Percentiles rank a stretch among this genome's conserved stretches.
These are phyloP conservation scores for Megalops cyprinoides DNA, from an alignment of 2,797 vertebrate genomes.

Conservation along the genomic window DNA sequence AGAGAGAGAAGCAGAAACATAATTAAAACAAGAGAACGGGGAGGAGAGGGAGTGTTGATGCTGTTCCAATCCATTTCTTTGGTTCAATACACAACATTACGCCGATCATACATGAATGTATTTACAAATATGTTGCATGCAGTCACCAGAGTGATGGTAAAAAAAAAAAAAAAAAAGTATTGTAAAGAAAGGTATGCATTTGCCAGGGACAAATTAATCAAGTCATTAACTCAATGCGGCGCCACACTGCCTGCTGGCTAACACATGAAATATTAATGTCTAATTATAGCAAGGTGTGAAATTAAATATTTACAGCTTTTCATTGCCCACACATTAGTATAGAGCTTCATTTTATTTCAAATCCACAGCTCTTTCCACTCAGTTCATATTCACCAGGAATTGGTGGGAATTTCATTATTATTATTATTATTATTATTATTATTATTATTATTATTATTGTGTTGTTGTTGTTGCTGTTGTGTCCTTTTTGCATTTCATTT, in stretches of 20 bases:
- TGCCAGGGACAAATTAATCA: slow-evolving; percentile 34
- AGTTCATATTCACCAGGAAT: background rate
- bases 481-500: too few species aligned
- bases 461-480: background rate
- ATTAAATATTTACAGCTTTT: slow-evolving; percentile 29
- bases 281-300: slow-evolving; percentile 27
- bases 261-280: slow-evolving; percentile 35
- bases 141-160: background rate
- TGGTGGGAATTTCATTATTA: slow-evolving; percentile 4
- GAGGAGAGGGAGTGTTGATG: background rate
- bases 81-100: background rate
- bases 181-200: background rate
- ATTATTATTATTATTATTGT: background rate
- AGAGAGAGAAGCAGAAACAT: too few species aligned
- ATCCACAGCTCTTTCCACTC: slow-evolving; percentile 17
- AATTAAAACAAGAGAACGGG: background rate
- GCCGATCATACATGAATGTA: background rate
- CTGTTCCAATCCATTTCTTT: background rate
- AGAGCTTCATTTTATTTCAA: slow-evolving; percentile 22
- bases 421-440: background rate
- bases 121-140: slow-evolving; percentile 13
- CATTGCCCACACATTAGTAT: slow-evolving; percentile 36
- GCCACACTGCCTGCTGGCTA: slow-evolving; percentile 29
- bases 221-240: slow-evolving; percentile 19
- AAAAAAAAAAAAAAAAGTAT: slow-evolving; percentile 8